Evolutionary conservation across 2,888 invertebrate genomes (phyloP).

Genomic region (Melanargia galathea): DNA sequence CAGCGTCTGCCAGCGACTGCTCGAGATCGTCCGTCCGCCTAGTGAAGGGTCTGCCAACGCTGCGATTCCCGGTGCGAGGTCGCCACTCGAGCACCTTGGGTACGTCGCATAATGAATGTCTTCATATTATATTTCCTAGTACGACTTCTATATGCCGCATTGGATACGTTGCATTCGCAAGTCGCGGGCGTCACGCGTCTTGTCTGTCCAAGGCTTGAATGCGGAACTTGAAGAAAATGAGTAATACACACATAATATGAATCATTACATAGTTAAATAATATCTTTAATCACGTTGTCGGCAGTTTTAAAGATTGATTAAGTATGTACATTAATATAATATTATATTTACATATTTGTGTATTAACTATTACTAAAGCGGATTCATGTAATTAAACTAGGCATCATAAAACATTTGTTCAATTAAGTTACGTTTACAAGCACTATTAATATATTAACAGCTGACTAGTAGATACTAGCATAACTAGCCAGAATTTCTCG

Average conservation of each 20-base stretch:
- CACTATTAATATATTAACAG: not conserved
- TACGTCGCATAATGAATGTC: too few species aligned
- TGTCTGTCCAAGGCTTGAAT: not conserved
- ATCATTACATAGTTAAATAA: constrained; percentile 12
- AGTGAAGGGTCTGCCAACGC: too few species aligned
- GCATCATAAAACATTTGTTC: not conserved
- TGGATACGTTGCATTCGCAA: too few species aligned
- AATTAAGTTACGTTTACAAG: not conserved
- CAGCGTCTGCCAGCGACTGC: too few species aligned
- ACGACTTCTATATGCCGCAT: too few species aligned
- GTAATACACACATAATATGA: constrained; percentile 12
- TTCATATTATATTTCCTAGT: too few species aligned
- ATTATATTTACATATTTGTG: not conserved
- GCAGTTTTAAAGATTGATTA: constrained; percentile 14
- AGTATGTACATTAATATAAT: not conserved
- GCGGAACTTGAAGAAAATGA: constrained; percentile 14
- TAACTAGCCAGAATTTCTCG: not conserved
- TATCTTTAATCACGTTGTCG: constrained; percentile 17
- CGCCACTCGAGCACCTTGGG: too few species aligned
- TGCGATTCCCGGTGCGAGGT: too few species aligned
- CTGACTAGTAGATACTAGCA: not conserved
- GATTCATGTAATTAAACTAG: not conserved
- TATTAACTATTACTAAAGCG: not conserved
- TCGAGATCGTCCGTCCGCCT: too few species aligned
- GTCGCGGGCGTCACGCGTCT: not conserved